These are phyloP conservation scores for Turdus rufiventris DNA, from an alignment of 2,113 vertebrate genomes.

Conservation along the genomic window DNA sequence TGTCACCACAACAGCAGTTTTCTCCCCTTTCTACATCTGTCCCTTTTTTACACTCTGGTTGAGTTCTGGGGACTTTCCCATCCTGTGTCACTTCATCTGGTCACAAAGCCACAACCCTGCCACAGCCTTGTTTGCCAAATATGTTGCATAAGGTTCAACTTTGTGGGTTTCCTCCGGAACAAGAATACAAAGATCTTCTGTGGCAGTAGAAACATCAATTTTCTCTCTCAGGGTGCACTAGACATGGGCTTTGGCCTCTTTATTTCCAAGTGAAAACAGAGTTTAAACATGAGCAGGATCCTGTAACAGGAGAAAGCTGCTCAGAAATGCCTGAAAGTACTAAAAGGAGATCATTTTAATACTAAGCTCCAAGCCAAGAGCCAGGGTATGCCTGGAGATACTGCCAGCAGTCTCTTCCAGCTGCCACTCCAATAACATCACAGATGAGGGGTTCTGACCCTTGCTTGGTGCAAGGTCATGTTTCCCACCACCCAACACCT, in stretches of 20 bases:
- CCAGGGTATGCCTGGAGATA: background rate
- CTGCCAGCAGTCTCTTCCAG: background rate
- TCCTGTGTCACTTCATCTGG: slow-evolving; percentile 12
- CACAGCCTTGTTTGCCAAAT: background rate
- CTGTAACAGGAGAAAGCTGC: background rate
- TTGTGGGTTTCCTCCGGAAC: slow-evolving; percentile 1
- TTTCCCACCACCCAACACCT: background rate
- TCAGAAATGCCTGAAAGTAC: background rate
- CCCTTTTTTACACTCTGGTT: background rate
- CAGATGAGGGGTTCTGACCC: background rate
- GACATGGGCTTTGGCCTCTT: background rate
- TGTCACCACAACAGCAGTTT: background rate
- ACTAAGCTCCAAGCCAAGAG: background rate
- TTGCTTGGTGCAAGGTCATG: background rate
- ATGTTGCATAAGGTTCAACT: background rate
- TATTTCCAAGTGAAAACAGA: background rate
- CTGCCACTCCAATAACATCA: background rate
- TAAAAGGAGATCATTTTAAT: background rate
- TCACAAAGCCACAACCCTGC: slow-evolving; percentile 20
- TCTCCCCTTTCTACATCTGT: background rate
- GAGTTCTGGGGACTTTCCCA: slow-evolving; percentile 9
- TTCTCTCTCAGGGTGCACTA: background rate
- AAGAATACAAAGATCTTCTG: slow-evolving; percentile 8
- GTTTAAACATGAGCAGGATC: background rate
- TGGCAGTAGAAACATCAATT: background rate